Base-by-base conservation (phyloP, 2,113 vertebrate genomes). In the Cercopithecus mona region DNA sequence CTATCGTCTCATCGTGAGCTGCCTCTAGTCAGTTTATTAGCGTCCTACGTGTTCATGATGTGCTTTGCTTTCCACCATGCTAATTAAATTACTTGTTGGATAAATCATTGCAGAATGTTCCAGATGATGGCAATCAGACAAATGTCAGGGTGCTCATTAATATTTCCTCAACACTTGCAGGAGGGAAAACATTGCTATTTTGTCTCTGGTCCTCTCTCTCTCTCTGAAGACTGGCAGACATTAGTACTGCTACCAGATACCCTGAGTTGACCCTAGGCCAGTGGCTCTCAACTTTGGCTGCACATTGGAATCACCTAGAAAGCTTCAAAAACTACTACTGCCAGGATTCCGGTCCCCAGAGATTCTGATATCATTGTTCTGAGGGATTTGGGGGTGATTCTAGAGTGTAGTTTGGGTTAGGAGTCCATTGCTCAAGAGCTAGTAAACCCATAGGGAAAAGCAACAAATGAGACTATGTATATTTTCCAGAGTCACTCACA, bases 1-100 rank as follows among this genome's bases (percentile, higher is more conserved):
- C 86, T 95, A 80, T 73, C 50, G 82, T 35, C 86, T 93, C 96
- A 64, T 61, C 48, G 12, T 70, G 84, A 94, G 35, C 87, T 86
- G n/a, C 64, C 78, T 82, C n/a, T 32, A 68, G 81, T 92, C 92
- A 97, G 93, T 94, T 97, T 88, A 94, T 98, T 95, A 96, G 96
- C 88, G 59, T 11, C 94, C 92, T 94, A 94, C 92, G 93, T 98
- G 88, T 94, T 97, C 32, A 0, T 57, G 79, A 81, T 96, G 88
- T 97, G 84, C 94, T 97, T 98, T 97, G 94, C 82, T 98, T 89
- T 97, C 96, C 86, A 93, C 95, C 98, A 97, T 93, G 80, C 43
- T 98, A 98, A 98, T 98, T 94, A 98, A 97, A 97, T 98, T 98
- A 97, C 92, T 70, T 68, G 72, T 95, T 72, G 78, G 94, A 97